Evolutionary conservation across 2,797 vertebrate genomes (phyloP).

Genomic region (Leptoclinus maculatus): DNA sequence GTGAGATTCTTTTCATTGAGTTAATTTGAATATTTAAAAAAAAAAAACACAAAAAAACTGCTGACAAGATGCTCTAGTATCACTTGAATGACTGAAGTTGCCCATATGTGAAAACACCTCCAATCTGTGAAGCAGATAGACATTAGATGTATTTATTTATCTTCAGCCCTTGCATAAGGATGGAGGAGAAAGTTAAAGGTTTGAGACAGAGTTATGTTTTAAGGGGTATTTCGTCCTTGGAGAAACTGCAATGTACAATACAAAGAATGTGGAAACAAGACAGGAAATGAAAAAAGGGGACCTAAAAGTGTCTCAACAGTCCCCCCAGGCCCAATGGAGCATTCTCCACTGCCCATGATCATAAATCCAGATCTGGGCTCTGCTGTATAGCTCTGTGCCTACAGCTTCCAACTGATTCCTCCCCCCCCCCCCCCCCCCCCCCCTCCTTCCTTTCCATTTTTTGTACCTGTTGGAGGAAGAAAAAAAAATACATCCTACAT

Average conservation of each 20-base stretch:
- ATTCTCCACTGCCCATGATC: conserved; percentile 57
- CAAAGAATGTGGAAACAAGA: conserved; percentile 61
- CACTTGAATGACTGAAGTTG: conserved; percentile 8
- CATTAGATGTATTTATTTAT: conserved; percentile 1
- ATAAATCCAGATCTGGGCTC: conserved; percentile 75
- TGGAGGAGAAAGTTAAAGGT: conserved; percentile 38
- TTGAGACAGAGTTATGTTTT: conserved; percentile 42
- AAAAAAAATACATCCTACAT: conserved; percentile 67
- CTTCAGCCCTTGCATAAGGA: conserved; percentile 24
- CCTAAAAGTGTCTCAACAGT: conserved; percentile 55
- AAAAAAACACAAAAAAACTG: background rate
- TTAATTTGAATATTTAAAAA: conserved; percentile 34
- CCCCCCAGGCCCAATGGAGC: conserved; percentile 49
- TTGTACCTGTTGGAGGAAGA: conserved; percentile 63
- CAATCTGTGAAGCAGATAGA: background rate
- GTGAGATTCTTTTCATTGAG: conserved; percentile 23
- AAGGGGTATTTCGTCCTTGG: conserved; percentile 55
- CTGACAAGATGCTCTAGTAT: conserved; percentile 20
- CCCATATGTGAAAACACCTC: conserved; percentile 22
- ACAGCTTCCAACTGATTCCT: conserved; percentile 51
- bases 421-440: background rate
- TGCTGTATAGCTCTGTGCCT: conserved; percentile 52
- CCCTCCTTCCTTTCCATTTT: conserved; percentile 38
- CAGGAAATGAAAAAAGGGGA: conserved; percentile 59
- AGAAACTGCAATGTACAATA: conserved; percentile 47